These are phyloP conservation scores for Hypselothyrea guttata DNA, from an alignment of 2,888 invertebrate genomes.

Conservation along the genomic window DNA sequence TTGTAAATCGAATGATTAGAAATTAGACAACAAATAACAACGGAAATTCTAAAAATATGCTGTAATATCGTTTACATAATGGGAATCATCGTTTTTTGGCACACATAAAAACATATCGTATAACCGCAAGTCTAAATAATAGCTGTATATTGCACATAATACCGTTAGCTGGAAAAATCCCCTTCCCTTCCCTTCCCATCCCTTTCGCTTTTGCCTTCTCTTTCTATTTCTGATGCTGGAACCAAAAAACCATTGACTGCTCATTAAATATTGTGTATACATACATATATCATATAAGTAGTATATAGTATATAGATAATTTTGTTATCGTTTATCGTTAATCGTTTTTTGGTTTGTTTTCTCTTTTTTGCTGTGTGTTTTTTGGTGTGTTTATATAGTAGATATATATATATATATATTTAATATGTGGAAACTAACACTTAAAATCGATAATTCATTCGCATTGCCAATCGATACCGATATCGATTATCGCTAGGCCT, in stretches of 20 bases:
- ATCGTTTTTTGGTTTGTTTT: constrained; percentile 14
- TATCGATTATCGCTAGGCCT: constrained; percentile 5
- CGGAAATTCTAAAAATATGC: too few species aligned
- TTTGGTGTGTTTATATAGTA: constrained; percentile 15
- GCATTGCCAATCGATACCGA: constrained; percentile 55
- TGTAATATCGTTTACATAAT: constrained; percentile 20
- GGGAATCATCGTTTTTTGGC: constrained; percentile 54
- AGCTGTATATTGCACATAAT: constrained; percentile 58
- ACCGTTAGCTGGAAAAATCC: constrained; percentile 22
- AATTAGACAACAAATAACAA: constrained; percentile 60
- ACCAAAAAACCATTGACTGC: constrained; percentile 75
- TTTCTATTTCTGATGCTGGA: constrained; percentile 40
- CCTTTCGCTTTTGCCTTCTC: constrained; percentile 23
- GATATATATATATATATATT: constrained; percentile 14
- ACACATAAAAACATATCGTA: constrained; percentile 55
- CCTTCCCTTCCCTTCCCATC: constrained; percentile 10
- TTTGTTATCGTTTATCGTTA: constrained; percentile 20
- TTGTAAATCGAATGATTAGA: constrained; percentile 41
- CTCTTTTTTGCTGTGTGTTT: constrained; percentile 34
- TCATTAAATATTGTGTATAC: constrained; percentile 50
- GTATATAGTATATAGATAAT: constrained; percentile 40
- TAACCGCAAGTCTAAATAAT: constrained; percentile 20
- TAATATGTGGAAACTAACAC: constrained; percentile 64
- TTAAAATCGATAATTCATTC: constrained; percentile 69
- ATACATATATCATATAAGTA: constrained; percentile 59